Conservation (phyloP, 2,113 vertebrate genomes). For the Corythornis cristatus region DNA sequence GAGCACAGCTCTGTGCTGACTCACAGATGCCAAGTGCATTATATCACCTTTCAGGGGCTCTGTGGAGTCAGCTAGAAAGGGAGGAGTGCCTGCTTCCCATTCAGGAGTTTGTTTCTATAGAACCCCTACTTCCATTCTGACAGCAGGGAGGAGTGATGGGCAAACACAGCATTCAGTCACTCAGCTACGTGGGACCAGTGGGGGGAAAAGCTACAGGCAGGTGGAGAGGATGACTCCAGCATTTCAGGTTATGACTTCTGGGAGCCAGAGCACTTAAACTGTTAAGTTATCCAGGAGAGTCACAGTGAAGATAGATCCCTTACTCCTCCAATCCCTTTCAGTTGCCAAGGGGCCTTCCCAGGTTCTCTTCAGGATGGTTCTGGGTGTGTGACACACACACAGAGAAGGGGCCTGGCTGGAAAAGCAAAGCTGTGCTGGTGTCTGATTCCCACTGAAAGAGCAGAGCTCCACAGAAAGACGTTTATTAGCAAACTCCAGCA, state of each 20-base stretch:
- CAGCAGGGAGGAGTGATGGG: too few species aligned
- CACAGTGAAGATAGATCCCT: too few species aligned
- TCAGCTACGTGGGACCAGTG: too few species aligned
- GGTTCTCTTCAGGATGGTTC: too few species aligned
- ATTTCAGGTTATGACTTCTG: too few species aligned
- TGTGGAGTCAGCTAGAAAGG: slow-evolving; percentile 42
- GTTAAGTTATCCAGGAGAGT: too few species aligned
- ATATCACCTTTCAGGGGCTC: slow-evolving; percentile 1
- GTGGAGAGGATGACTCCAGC: too few species aligned
- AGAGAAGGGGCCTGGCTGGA: neutral
- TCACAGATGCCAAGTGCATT: neutral
- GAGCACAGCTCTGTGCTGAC: slow-evolving; percentile 31
- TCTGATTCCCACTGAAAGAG: neutral
- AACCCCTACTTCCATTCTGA: neutral
- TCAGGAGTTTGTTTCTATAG: neutral
- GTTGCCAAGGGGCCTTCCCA: neutral
- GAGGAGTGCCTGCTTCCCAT: neutral
- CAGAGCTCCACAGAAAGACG: neutral
- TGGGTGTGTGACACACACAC: neutral
- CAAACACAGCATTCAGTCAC: too few species aligned
- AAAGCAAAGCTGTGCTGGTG: neutral
- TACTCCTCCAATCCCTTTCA: neutral
- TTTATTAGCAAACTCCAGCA: neutral
- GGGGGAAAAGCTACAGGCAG: too few species aligned
- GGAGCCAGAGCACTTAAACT: too few species aligned